Evolutionary conservation across 2,888 invertebrate genomes (phyloP).

Genomic region (Icerya purchasi): DNA sequence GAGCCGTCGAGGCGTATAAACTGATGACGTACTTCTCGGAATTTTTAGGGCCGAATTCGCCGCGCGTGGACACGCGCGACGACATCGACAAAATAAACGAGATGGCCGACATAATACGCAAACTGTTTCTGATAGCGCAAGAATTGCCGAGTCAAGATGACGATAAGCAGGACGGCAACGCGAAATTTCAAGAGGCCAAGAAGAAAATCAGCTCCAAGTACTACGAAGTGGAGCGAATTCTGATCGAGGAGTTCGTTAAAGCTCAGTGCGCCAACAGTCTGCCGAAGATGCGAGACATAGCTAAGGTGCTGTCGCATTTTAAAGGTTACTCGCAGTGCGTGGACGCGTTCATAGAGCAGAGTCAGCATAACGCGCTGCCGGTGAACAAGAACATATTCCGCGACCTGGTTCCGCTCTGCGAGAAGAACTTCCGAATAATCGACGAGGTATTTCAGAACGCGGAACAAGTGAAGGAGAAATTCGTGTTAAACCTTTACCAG

Average conservation of each 20-base stretch:
- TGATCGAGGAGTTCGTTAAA: slow-evolving; percentile 84
- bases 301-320: slow-evolving; percentile 77
- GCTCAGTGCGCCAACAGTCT: slow-evolving; percentile 71
- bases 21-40: slow-evolving; percentile 36
- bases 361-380: slow-evolving; percentile 70
- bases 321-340: slow-evolving; percentile 92
- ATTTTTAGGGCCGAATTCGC: slow-evolving; percentile 3
- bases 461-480: slow-evolving; percentile 93
- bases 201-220: slow-evolving; percentile 72
- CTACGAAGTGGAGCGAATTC: slow-evolving; percentile 64
- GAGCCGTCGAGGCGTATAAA: slow-evolving; percentile 86
- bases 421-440: slow-evolving; percentile 60
- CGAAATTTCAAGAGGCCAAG: slow-evolving; percentile 51
- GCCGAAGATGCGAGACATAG: slow-evolving; percentile 77
- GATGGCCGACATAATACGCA: slow-evolving; percentile 93
- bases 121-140: slow-evolving; percentile 82
- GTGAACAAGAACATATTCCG: slow-evolving; percentile 68
- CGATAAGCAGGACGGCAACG: slow-evolving; percentile 28
- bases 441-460: slow-evolving; percentile 80
- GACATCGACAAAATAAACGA: slow-evolving; percentile 46
- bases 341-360: slow-evolving; percentile 89
- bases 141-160: slow-evolving; percentile 60
- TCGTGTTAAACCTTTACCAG: slow-evolving; percentile 86
- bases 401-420: slow-evolving; percentile 72
- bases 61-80: slow-evolving; percentile 14